Percentiles rank a stretch among this genome's conserved stretches.
phyloP scores from a whole-genome alignment of 1,140 invertebrate genomes.

The Drosophila pachea region DNA sequence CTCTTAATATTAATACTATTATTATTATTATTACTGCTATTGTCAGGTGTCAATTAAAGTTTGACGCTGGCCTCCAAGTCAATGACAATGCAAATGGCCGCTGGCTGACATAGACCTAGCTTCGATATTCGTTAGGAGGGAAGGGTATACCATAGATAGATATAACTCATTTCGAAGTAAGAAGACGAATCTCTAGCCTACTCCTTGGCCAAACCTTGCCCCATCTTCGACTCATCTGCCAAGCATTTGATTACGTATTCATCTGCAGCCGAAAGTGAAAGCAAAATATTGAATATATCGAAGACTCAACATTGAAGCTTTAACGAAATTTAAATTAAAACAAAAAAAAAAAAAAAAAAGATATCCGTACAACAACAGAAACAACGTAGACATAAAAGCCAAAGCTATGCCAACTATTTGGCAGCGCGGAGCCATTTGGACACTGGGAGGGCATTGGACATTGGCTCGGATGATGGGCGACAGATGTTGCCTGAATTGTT shows the following conservation, averaged over 20 bases:
- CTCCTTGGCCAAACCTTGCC: background rate
- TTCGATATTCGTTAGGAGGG: background rate
- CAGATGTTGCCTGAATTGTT: constrained; percentile 43
- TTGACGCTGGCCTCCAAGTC: constrained; percentile 6
- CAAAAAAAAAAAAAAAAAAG: background rate
- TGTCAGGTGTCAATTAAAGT: constrained; percentile 8
- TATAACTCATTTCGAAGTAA: no score
- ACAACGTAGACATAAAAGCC: constrained; percentile 10
- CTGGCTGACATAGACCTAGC: constrained; percentile 12
- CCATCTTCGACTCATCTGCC: background rate
- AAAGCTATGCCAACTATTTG: constrained; percentile 19
- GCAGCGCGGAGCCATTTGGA: no score
- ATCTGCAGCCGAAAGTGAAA: constrained; percentile 35
- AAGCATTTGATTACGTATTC: constrained; percentile 24
- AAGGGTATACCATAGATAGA: no score
- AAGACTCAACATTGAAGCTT: constrained; percentile 15
- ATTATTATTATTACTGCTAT: background rate
- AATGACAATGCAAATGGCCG: constrained; percentile 10
- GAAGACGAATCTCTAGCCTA: no score
- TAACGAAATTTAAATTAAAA: constrained; percentile 16
- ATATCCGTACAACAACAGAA: constrained; percentile 23
- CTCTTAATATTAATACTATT: constrained; percentile 9
- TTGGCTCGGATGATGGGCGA: constrained; percentile 22
- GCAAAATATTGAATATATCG: constrained; percentile 31
- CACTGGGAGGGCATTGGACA: constrained; percentile 6